Base-by-base conservation (phyloP, 2,888 invertebrate species). In the Dryobota labecula region DNA sequence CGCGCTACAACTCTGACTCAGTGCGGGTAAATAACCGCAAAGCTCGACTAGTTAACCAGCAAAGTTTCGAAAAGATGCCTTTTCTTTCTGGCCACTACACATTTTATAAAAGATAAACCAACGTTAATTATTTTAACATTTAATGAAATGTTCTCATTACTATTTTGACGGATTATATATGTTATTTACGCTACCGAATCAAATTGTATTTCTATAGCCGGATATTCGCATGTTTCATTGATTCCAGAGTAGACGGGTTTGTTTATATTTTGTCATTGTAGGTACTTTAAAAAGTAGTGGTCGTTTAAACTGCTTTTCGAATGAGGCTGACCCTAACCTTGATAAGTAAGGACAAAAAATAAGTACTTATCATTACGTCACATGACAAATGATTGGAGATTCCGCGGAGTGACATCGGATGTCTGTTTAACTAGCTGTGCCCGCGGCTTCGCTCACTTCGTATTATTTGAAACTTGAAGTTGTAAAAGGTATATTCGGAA, bases 21-120 rank as follows among this genome's bases (percentile, higher is more conserved):
- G 83, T 84, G 67, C 83, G 77, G 90, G 91, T 91, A 93, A 92
- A 92, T 89, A 91, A 90, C 91, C 91, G 85, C 57, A 78, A 77
- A 53, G 63, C 67, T 41, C 18, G 38, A 36, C 53, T 49, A 53
- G 60, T 69, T 51, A 57, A 43, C 20, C 56, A 7, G 20, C 15
- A 58, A 51, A 51, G 54, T 54, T 41, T 11, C 20, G 8, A 69
- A 54, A 56, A 61, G 30, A 45, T 67, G 36, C 13, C 18, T 58
- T 67, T 66, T 61, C 8, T 24, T 61, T 41, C n/a, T n/a, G 24
- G 73, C 33, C 41, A 51, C 54, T 43, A 36, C 11, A 49, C 9
- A 58, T 78, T 63, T 53, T 71, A n/a, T 27, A n/a, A 24, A 24
- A 30, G 5, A 9, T 33, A 47, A 64, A 11, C 43, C 18, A 33